Evolutionary conservation across 2,797 vertebrate species (phyloP), one percentile per base, ranked within the genome.

Genomic region (Yasuhikotakia modesta): DNA sequence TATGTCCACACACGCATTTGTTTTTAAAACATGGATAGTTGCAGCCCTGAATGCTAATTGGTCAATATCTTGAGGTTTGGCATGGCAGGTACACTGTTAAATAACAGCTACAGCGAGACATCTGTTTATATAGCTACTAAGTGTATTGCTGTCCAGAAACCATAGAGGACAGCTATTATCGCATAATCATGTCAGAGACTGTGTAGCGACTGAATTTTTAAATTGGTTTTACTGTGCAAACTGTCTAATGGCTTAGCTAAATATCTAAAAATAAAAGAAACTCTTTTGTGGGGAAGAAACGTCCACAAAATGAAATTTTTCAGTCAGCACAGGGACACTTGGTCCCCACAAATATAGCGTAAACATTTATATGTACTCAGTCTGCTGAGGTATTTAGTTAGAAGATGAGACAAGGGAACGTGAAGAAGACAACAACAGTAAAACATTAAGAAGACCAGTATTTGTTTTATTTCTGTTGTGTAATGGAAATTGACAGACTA

Each of bases 351-450:
- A 67, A 76, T 66, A 80, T 24, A 22, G 30, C 66, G 46, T 74
- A 77, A 68, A 80, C 74, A 78, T 71, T 61, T 50, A 79, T 79
- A 64, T 76, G 71, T 71, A 78, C 75, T 66, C 53, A 66, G 61
- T 67, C 71, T 16, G 4, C 70, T 79, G 61, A 79, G 70, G 78
- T 82, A 82, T 82, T 82, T 58, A 82, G 45, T 46, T 35, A 53
- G 76, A 74, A 55, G 35, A 69, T 73, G 70, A 78, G 69, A 73
- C 55, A 69, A 65, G 64, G 57, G 76, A 65, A 30, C 55, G 27
- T 73, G 48, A 52, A 81, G 50, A 4, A 50, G 48, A 39, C 35
- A 39, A 39, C 48, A 17, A 17, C 17, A 5, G 48, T 50, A 50
- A 17, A 57, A 70, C 57, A 53, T 78, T 35, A 63, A 50, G 79